Percentiles rank a stretch among this genome's conserved stretches.
Conservation (phyloP, 2,888 invertebrate species). For the Cancer borealis region DNA sequence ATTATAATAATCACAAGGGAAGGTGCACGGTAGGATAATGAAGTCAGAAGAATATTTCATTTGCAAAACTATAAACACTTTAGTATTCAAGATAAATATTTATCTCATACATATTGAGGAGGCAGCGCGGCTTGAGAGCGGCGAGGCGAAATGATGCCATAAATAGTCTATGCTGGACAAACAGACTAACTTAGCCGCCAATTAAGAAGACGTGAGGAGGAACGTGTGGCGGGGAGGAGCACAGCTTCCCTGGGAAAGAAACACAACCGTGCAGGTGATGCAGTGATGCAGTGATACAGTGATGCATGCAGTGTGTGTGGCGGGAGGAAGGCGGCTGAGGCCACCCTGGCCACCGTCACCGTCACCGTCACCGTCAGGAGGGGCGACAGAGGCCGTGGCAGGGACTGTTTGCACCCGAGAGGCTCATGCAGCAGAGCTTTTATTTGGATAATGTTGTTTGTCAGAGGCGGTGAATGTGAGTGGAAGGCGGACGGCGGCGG, state of each 20-base stretch:
- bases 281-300: not conserved
- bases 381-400: not conserved
- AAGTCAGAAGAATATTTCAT: not conserved
- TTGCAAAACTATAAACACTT: not conserved
- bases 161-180: conserved; percentile 27
- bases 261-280: not conserved
- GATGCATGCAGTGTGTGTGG: not conserved
- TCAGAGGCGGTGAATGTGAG: not conserved
- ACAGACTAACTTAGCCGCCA: not conserved
- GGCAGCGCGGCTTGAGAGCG: not conserved
- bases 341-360: not conserved
- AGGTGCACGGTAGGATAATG: not conserved
- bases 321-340: no score
- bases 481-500: not conserved
- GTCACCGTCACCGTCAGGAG: not conserved
- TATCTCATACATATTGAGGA: not conserved
- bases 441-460: conserved; percentile 32
- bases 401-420: not conserved
- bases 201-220: conserved; percentile 15
- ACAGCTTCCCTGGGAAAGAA: not conserved
- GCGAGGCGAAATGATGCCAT: conserved; percentile 1
- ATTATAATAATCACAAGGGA: no score
- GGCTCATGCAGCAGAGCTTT: conserved; percentile 2
- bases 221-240: not conserved
- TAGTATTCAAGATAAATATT: not conserved